Conservation (phyloP, 2,888 invertebrate species). For the Habrosyne pyritoides region DNA sequence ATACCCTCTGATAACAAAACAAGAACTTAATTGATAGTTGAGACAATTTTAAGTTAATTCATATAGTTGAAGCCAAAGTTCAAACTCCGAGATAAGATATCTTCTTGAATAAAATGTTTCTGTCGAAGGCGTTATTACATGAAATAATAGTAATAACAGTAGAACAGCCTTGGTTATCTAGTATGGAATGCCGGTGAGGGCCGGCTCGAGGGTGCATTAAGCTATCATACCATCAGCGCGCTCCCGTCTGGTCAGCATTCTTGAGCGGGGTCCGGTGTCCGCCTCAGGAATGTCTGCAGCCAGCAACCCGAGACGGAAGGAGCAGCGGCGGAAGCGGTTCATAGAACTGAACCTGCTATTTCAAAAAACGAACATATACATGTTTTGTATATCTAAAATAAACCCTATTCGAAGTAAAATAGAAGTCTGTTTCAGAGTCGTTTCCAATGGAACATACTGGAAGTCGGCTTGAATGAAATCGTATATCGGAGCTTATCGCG, state of each 20-base stretch:
- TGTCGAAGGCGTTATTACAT: background rate
- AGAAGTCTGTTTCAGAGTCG: slow-evolving; percentile 27
- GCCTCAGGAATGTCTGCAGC: slow-evolving; percentile 73
- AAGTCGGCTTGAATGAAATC: slow-evolving; percentile 20
- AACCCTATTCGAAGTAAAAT: slow-evolving; percentile 25
- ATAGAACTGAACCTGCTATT: slow-evolving; percentile 53
- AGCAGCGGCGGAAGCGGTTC: slow-evolving; percentile 81
- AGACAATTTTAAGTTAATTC: background rate
- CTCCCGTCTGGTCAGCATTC: slow-evolving; percentile 74
- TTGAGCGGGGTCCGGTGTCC: slow-evolving; percentile 67
- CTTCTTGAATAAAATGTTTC: background rate
- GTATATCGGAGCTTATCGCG: slow-evolving; percentile 8
- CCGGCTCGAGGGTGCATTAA: slow-evolving; percentile 62
- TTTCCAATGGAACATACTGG: slow-evolving; percentile 29
- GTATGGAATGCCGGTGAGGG: slow-evolving; percentile 59
- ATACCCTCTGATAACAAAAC: slow-evolving; percentile 7
- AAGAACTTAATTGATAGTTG: background rate
- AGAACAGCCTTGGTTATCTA: slow-evolving; percentile 57
- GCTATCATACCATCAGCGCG: slow-evolving; percentile 69
- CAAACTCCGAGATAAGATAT: background rate
- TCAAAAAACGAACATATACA: slow-evolving; percentile 42
- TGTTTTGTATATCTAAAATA: slow-evolving; percentile 18
- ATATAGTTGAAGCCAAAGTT: background rate
- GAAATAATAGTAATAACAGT: slow-evolving; percentile 17
- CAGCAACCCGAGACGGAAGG: slow-evolving; percentile 82